Base-by-base conservation (phyloP, 64 coral and sea anemone species). In the Trachythela sp. region DNA sequence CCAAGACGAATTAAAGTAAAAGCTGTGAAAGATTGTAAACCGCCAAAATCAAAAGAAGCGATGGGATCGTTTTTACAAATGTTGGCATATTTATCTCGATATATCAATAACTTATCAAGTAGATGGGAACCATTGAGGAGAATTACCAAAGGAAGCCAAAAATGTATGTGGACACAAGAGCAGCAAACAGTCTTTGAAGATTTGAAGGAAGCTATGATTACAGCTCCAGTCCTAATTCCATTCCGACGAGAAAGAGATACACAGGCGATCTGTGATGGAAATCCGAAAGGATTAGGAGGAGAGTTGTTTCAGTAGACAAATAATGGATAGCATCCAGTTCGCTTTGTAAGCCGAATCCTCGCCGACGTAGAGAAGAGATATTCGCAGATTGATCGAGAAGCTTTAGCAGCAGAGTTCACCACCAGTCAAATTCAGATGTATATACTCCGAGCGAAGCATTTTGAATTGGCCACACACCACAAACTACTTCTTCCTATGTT, bases 11-110 rank as follows among this genome's bases (percentile, higher is more conserved):
- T 15, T 36, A 80, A 80, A 36, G 75, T 80, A 29, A 22, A 80
- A 40, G 38, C 75, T 11, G 75, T 80, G 33, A 2, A 80, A 37
- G 38, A 80, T n/a, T 80, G 75, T 80, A 40, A 37, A 36, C 75
- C 75, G 13, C 75, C 75, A 13, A 80, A 80, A 80, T 80, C 33
- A 36, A 80, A 80, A 40, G 38, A 80, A 40, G 75, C 32, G 38
- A 5, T 80, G 11, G 75, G 32, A 36, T 80, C 75, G 15, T 80
- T 80, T 30, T 15, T 80, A 30, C 75, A 80, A 40, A 80, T 80
- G 75, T 37, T 80, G 75, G 75, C 75, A 34, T 80, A 80, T 36
- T 80, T 80, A 18, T 80, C 75, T 80, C 75, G 37, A 37, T 80
- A 80, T 37, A 80, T 40, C 14, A 80, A 29, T 30, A 80, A 80